Conservation (phyloP, 2,888 invertebrate species). For the Watsonalla cultraria region DNA sequence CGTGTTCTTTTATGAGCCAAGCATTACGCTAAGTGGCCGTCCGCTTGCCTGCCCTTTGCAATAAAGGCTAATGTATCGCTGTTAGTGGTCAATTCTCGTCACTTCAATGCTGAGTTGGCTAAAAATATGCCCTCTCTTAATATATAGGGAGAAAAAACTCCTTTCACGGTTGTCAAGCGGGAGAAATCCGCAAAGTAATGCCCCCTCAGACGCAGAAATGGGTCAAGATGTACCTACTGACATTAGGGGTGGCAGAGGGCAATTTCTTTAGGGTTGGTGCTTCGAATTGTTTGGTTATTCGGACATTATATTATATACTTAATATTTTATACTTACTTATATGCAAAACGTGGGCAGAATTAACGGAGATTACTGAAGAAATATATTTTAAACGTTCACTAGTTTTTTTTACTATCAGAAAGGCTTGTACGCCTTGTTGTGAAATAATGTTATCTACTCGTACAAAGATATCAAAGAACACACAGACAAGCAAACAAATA, state of each 20-base stretch:
- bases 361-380: too few species aligned
- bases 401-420: too few species aligned
- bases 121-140: constrained; percentile 14
- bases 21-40: constrained; percentile 19
- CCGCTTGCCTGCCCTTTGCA: constrained; percentile 18
- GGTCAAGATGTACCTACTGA: constrained; percentile 54
- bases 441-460: too few species aligned
- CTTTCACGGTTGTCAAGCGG: constrained; percentile 48
- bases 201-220: constrained; percentile 45
- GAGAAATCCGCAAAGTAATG: constrained; percentile 59
- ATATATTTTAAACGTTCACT: too few species aligned
- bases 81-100: background rate
- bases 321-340: too few species aligned
- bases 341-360: too few species aligned
- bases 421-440: too few species aligned
- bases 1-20: constrained; percentile 18
- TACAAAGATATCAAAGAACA: too few species aligned
- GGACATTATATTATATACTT: background rate
- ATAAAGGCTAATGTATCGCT: constrained; percentile 8
- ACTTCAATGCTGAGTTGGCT: background rate
- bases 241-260: constrained; percentile 31
- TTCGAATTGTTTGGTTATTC: background rate
- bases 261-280: constrained; percentile 7
- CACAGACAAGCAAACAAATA: too few species aligned
- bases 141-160: constrained; percentile 39